phyloP scores from a whole-genome alignment of 2,113 vertebrate species.

The Alouatta palliata region DNA sequence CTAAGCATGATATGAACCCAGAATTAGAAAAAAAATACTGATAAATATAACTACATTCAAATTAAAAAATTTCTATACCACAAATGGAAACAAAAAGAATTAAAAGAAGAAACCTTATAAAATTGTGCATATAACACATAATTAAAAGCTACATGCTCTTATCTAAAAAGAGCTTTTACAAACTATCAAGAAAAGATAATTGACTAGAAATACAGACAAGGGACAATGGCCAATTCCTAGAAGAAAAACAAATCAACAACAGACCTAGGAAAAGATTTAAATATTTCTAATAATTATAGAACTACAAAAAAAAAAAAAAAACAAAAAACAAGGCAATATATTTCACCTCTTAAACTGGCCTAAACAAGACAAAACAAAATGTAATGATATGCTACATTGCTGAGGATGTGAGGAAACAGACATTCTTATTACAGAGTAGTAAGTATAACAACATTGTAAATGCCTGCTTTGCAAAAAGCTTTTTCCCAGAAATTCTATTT shows the following conservation, averaged over 20 bases:
- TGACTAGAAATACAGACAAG: background rate
- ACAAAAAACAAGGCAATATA: background rate
- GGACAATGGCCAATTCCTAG: background rate
- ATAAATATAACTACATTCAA: background rate
- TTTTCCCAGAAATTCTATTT: background rate
- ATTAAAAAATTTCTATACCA: background rate
- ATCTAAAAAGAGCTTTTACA: background rate
- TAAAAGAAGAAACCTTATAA: conserved; percentile 17
- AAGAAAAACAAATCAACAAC: background rate
- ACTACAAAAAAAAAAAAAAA: background rate
- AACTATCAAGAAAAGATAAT: background rate
- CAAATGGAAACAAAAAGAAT: background rate
- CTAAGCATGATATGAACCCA: background rate
- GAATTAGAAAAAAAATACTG: conserved; percentile 1
- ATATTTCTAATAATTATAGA: background rate
- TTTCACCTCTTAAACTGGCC: background rate
- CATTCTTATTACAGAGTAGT: background rate
- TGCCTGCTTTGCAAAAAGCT: background rate
- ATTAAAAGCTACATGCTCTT: background rate
- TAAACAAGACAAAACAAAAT: background rate
- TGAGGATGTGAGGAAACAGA: background rate
- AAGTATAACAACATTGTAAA: conserved; percentile 6
- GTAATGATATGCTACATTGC: background rate
- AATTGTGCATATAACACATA: background rate
- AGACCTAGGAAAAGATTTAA: background rate